Percentiles rank a stretch among this genome's conserved stretches.
phyloP scores from a whole-genome alignment of 2,797 vertebrate genomes.

The Artibeus lituratus region DNA sequence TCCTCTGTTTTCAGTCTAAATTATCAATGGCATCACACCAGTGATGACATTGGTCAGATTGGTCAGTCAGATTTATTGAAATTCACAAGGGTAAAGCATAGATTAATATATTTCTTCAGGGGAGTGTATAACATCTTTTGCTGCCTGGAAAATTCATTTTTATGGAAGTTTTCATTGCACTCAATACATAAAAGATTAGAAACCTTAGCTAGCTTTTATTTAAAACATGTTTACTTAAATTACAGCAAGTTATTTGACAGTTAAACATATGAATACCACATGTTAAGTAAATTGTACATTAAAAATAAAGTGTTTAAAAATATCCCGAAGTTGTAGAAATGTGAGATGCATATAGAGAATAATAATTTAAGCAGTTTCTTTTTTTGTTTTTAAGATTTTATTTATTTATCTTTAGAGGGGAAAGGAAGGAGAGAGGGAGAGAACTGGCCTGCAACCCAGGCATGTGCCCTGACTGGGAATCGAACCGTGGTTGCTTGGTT shows the following conservation, averaged over 20 bases:
- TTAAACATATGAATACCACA: slow-evolving; percentile 80
- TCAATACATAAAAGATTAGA: slow-evolving; percentile 76
- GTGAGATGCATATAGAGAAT: slow-evolving; percentile 70
- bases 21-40: not conserved
- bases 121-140: slow-evolving; percentile 57
- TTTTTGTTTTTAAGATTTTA: too few species aligned
- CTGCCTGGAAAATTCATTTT: slow-evolving; percentile 74
- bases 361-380: slow-evolving; percentile 74
- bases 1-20: not conserved
- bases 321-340: slow-evolving; percentile 80
- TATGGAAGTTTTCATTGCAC: slow-evolving; percentile 75
- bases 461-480: too few species aligned
- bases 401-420: too few species aligned
- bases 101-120: slow-evolving; percentile 59
- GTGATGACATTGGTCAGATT: not conserved
- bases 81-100: slow-evolving; percentile 50
- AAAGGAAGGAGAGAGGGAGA: too few species aligned
- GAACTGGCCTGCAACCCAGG: too few species aligned
- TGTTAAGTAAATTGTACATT: slow-evolving; percentile 81
- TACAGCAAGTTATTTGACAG: slow-evolving; percentile 80
- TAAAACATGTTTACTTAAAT: slow-evolving; percentile 83
- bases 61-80: slow-evolving; percentile 54
- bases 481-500: too few species aligned
- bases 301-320: slow-evolving; percentile 81
- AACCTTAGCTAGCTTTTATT: slow-evolving; percentile 79